These are phyloP conservation scores for Halichoerus grypus DNA, from an alignment of 2,113 vertebrate species.

Conservation along the genomic window DNA sequence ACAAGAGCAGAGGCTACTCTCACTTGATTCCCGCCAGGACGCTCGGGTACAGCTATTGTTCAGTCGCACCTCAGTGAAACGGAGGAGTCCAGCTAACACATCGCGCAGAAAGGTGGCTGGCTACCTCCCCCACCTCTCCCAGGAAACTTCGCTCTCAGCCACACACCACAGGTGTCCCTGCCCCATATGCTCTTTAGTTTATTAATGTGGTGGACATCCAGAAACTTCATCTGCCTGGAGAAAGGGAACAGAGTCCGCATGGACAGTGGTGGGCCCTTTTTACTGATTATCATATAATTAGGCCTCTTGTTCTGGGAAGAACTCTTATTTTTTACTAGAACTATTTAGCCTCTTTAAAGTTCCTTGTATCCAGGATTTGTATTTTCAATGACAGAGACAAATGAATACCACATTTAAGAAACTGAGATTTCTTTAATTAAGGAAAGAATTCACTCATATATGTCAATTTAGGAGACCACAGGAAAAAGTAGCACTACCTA, in stretches of 20 bases:
- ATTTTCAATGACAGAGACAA: slow-evolving; percentile 27
- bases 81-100: background rate
- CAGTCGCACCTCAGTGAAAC: fast-evolving
- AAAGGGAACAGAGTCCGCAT: background rate
- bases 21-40: background rate
- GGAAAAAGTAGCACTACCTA: background rate
- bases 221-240: background rate
- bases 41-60: no score
- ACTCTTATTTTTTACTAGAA: background rate
- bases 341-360: background rate
- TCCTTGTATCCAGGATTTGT: background rate
- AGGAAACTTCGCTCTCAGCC: background rate
- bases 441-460: background rate
- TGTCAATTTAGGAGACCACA: background rate
- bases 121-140: background rate
- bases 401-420: background rate
- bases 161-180: background rate
- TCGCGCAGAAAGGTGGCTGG: background rate
- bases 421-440: background rate
- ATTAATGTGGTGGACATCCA: background rate
- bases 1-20: background rate
- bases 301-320: background rate
- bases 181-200: background rate
- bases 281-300: background rate
- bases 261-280: background rate